phyloP scores from a whole-genome alignment of 2,888 invertebrate species.

The Pyrrhosoma nymphula region DNA sequence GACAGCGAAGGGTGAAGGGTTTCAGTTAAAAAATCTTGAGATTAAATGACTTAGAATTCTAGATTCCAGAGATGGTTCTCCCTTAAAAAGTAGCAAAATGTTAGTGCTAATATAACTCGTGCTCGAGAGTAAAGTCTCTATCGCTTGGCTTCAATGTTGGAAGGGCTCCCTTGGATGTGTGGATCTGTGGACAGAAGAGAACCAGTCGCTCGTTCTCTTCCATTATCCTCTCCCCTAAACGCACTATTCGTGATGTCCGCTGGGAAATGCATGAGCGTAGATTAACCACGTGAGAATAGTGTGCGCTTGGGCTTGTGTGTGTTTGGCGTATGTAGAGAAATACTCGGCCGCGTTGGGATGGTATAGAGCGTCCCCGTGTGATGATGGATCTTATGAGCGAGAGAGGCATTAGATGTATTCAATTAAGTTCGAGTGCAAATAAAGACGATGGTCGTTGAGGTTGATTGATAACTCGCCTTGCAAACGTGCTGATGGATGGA shows the following conservation, averaged over 20 bases:
- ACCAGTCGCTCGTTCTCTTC: not conserved
- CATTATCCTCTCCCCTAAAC: constrained; percentile 43
- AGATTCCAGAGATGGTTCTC: no score
- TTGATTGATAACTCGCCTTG: constrained; percentile 34
- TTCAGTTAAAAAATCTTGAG: no score
- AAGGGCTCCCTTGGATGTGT: not conserved
- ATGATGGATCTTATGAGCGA: constrained; percentile 1
- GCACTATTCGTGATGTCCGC: not conserved
- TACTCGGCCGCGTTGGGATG: not conserved
- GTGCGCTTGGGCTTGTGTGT: not conserved
- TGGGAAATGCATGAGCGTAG: not conserved
- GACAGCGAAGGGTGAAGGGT: no score
- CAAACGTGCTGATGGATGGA: constrained; percentile 50
- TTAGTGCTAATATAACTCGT: no score
- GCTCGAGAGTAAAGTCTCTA: no score
- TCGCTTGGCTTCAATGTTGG: not conserved
- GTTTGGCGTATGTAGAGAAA: not conserved
- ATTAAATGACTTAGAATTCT: no score
- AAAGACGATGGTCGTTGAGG: constrained; percentile 20
- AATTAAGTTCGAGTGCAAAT: constrained; percentile 3
- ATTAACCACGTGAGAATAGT: not conserved
- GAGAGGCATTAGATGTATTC: constrained; percentile 17
- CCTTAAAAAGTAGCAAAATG: no score
- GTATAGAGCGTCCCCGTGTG: not conserved
- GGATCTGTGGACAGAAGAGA: not conserved